Conservation (phyloP, 1,140 invertebrate species). For the Rhagoletis zephyria region DNA sequence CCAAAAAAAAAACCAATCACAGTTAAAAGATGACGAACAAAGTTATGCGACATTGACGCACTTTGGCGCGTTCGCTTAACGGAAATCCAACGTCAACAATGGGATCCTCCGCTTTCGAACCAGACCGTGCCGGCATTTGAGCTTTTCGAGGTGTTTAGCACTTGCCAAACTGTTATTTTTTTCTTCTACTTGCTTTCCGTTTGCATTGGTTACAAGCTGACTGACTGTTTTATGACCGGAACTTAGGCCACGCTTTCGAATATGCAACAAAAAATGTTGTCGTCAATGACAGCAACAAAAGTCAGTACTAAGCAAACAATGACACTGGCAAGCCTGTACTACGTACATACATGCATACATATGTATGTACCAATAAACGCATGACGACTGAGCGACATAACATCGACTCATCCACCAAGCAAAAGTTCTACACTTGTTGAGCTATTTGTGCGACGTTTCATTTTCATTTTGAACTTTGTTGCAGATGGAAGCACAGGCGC, state of each 20-base stretch:
- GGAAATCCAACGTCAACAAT: slow-evolving; percentile 11
- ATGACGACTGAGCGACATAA: slow-evolving; percentile 9
- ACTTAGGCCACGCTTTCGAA: slow-evolving; percentile 55
- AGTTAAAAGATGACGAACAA: neutral
- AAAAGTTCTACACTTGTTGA: neutral
- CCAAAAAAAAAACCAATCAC: neutral
- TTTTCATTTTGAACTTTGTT: slow-evolving; percentile 65
- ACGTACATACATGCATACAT: neutral
- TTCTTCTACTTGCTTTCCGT: slow-evolving; percentile 3
- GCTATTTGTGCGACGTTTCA: slow-evolving; percentile 59
- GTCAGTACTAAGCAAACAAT: slow-evolving; percentile 15
- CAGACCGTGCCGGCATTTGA: neutral
- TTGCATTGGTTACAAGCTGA: slow-evolving; percentile 15
- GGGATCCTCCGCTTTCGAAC: neutral
- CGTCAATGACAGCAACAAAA: slow-evolving; percentile 58
- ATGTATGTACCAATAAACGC: too few relatives aligned
- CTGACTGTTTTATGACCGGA: slow-evolving; percentile 49
- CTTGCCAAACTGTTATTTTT: slow-evolving; percentile 42
- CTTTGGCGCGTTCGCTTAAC: neutral
- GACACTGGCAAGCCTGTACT: neutral
- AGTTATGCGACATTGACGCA: neutral
- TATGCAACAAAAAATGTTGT: slow-evolving; percentile 69
- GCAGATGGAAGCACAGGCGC: slow-evolving; percentile 71
- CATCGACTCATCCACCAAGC: neutral
- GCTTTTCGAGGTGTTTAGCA: neutral